Base-by-base conservation (phyloP, 2,888 invertebrate species). In the Xestia ashworthii region DNA sequence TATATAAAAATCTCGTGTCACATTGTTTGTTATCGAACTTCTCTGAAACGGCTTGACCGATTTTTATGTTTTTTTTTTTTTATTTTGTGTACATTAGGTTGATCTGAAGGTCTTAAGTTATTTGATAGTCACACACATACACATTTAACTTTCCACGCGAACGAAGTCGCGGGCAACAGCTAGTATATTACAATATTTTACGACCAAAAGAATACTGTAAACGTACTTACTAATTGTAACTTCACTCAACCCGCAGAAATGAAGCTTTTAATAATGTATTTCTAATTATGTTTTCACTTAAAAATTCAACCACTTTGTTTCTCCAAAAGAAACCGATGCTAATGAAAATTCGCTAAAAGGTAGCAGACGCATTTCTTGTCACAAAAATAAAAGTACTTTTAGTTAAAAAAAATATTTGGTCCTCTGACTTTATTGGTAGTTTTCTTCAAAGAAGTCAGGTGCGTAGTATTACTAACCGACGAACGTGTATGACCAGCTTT, bases 221-320 rank as follows among this genome's bases (percentile, higher is more conserved):
- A 41, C 32, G 32, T 32, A 32, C 6, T 0, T 16, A 41, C 16
- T 67, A n/a, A 50, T 76, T 50, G n/a, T 60, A 8, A 11, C 8
- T 50, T 67, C 5, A 62, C 25, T 44, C 19, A 25, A 68, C 5
- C 25, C 19, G 8, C n/a, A 19, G 19, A 38, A 32, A 38, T n/a
- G 6, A 62, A 53, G 38, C 8, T 16, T 77, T 77, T 46, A 77
- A 77, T 62, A 46, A 68, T 60, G n/a, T 67, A 62, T 68, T 76
- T 60, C 48, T 48, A 76, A 76, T 77, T 77, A 46, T 25, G 38
- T 77, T 77, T 46, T 25, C 32, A 38, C 22, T 69, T 11, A 53
- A 8, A 46, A 46, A 70, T 69, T 78, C 70, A 62, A 16, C 22
- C 32, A 46, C 5, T 25, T 25, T 38, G 14, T 58, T 48, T n/a